Evolutionary conservation across 2,888 invertebrate genomes (phyloP).

Genomic region (Charanyca ferruginea): DNA sequence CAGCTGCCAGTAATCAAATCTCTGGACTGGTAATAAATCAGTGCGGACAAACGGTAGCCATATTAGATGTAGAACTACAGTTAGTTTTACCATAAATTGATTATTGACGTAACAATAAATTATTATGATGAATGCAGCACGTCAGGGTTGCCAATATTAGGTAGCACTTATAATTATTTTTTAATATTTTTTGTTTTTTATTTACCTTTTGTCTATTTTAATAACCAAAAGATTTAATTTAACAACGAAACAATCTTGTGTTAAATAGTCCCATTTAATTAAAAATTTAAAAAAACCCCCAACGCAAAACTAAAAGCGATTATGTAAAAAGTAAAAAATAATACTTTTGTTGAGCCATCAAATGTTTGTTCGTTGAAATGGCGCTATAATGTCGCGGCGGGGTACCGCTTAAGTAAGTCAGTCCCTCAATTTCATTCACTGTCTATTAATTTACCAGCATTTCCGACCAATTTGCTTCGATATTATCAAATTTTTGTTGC

Average conservation of each 20-base stretch:
- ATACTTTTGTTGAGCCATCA: too few species aligned
- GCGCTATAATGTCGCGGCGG: too few species aligned
- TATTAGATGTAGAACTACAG: slow-evolving; percentile 50
- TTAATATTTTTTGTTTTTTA: not conserved
- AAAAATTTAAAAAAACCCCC: too few species aligned
- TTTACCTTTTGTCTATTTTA: not conserved
- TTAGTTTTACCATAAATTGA: slow-evolving; percentile 55
- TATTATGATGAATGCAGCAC: slow-evolving; percentile 35
- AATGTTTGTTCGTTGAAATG: too few species aligned
- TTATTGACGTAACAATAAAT: slow-evolving; percentile 52
- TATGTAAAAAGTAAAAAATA: too few species aligned
- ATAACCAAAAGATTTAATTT: not conserved
- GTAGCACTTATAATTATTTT: not conserved
- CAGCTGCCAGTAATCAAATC: slow-evolving; percentile 26
- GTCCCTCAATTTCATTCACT: too few species aligned
- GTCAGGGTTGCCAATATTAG: slow-evolving; percentile 19
- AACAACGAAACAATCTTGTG: not conserved
- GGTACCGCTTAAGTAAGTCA: too few species aligned
- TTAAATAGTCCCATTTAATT: slow-evolving; percentile 1
- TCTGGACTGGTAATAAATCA: slow-evolving; percentile 48
- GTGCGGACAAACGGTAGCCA: slow-evolving; percentile 49
- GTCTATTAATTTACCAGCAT: too few species aligned
- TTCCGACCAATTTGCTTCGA: too few species aligned
- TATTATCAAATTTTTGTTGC: too few species aligned
- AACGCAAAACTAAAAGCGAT: too few species aligned